These are phyloP conservation scores for Epistrophe eligans DNA, from an alignment of 2,888 invertebrate species.

Conservation along the genomic window DNA sequence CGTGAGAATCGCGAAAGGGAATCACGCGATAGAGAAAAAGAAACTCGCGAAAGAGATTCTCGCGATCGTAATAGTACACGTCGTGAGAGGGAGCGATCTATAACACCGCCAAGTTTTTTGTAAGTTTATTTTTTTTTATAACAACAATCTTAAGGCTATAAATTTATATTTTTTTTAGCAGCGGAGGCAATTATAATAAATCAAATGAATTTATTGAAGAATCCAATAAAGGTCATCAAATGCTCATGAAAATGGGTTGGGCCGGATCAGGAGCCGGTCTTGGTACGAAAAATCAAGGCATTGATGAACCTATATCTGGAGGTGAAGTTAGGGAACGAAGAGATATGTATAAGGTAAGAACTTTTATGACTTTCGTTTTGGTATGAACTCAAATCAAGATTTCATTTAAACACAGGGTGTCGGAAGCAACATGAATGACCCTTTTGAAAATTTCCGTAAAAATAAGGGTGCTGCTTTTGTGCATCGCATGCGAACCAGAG, in stretches of 20 bases:
- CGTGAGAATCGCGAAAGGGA: slow-evolving; percentile 78
- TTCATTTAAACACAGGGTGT: slow-evolving; percentile 87
- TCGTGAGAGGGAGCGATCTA: slow-evolving; percentile 84
- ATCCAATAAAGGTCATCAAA: slow-evolving; percentile 98
- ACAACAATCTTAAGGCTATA: slow-evolving; percentile 41
- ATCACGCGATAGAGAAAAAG: slow-evolving; percentile 58
- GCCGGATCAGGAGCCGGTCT: slow-evolving; percentile 93
- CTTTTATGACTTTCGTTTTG: neutral
- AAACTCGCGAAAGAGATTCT: slow-evolving; percentile 55
- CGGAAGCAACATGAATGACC: slow-evolving; percentile 96
- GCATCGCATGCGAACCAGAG: slow-evolving; percentile 95
- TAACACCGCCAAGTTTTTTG: slow-evolving; percentile 90
- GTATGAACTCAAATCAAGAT: neutral
- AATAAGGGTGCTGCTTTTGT: slow-evolving; percentile 98
- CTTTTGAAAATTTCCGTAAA: slow-evolving; percentile 98
- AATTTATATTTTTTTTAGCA: too few relatives aligned
- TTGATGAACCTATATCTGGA: slow-evolving; percentile 96
- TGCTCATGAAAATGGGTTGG: slow-evolving; percentile 99
- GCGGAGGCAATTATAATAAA: slow-evolving; percentile 82
- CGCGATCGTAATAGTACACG: slow-evolving; percentile 81
- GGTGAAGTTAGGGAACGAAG: slow-evolving; percentile 95
- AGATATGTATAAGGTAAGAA: slow-evolving; percentile 92
- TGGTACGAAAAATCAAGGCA: slow-evolving; percentile 97
- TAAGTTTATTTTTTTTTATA: slow-evolving; percentile 83
- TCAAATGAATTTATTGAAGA: slow-evolving; percentile 90